Conservation (phyloP, 1,140 invertebrate species). For the Berghia stephanieae region DNA sequence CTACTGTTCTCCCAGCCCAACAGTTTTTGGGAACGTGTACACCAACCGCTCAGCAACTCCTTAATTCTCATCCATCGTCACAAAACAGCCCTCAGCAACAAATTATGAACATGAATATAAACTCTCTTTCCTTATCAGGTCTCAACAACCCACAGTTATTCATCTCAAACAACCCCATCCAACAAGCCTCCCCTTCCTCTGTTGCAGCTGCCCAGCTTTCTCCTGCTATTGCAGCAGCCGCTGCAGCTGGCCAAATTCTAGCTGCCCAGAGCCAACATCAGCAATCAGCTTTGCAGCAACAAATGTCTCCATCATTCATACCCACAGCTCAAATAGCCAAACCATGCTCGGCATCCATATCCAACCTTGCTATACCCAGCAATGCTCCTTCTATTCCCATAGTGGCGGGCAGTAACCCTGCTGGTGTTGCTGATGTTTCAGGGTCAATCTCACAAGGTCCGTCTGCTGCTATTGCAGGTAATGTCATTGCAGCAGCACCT, state of each 20-base stretch:
- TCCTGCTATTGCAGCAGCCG: constrained; percentile 28
- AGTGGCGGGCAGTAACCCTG: not conserved
- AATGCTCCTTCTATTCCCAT: not conserved
- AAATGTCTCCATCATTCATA: constrained; percentile 31
- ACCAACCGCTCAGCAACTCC: not conserved
- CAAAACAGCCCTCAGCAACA: no score
- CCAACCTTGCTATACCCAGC: not conserved
- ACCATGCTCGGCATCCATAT: not conserved
- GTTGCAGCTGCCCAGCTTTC: constrained; percentile 22
- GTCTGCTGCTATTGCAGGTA: not conserved
- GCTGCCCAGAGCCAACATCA: constrained; percentile 22
- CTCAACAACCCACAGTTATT: constrained; percentile 19
- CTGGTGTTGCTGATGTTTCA: not conserved
- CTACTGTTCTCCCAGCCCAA: not conserved
- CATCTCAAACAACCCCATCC: constrained; percentile 20
- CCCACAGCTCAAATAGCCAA: constrained; percentile 17
- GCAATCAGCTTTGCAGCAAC: no score
- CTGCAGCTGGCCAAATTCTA: no score
- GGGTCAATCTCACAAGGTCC: not conserved
- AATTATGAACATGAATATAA: no score
- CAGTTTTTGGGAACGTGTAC: not conserved
- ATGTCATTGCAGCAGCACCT: no score
- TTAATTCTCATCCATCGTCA: not conserved
- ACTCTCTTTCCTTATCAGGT: not conserved
- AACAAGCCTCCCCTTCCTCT: constrained; percentile 24